Percentiles rank a stretch among this genome's conserved stretches.
These are phyloP conservation scores for Athalia cordata DNA, from an alignment of 2,888 invertebrate genomes.

Conservation along the genomic window DNA sequence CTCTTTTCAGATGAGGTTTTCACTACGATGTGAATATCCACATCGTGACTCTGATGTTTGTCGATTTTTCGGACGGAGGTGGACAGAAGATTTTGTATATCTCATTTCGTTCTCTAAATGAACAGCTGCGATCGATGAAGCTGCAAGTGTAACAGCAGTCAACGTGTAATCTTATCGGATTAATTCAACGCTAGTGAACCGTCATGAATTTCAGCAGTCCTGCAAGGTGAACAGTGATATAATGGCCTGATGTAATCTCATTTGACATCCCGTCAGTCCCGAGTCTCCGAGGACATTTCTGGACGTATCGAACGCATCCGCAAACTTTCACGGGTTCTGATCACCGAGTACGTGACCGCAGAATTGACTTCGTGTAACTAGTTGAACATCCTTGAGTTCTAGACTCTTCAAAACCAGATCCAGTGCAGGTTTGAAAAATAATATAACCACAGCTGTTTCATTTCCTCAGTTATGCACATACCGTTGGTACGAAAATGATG, in stretches of 20 bases:
- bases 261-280: conserved; percentile 8
- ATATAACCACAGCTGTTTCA: no score
- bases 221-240: background rate
- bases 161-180: no score
- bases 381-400: background rate
- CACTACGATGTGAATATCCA: no score
- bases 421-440: background rate
- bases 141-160: no score
- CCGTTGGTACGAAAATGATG: background rate
- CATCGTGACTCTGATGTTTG: no score
- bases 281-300: conserved; percentile 11
- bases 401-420: background rate
- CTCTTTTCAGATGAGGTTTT: background rate
- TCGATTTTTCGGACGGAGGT: no score
- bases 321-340: conserved; percentile 27
- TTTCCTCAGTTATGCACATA: background rate
- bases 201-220: background rate
- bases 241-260: background rate
- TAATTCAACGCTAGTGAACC: background rate
- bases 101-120: no score
- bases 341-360: conserved; percentile 10
- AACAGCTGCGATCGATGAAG: no score
- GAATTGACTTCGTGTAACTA: conserved; percentile 17
- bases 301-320: conserved; percentile 12
- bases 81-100: no score